Conservation (phyloP, 2,113 vertebrate species). For the Neolamprologus hecqui region DNA sequence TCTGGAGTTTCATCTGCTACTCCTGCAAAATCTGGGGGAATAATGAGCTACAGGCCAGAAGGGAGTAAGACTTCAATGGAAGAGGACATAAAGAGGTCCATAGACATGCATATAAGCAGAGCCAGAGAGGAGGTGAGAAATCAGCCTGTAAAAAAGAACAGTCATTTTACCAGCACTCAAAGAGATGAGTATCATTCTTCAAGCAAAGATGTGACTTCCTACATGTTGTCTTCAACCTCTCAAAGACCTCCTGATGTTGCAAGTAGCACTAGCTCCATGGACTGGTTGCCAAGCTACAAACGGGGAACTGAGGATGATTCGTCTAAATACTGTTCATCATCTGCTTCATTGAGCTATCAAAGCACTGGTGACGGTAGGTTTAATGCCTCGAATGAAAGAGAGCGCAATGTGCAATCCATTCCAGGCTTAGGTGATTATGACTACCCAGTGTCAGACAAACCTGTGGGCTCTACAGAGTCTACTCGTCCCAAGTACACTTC, state of each 20-base stretch:
- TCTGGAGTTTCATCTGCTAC: fast-evolving
- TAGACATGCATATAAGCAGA: constrained; percentile 62
- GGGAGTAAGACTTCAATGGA: no score
- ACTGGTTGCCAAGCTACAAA: constrained; percentile 44
- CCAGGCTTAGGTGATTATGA: constrained; percentile 35
- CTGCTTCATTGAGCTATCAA: constrained; percentile 19
- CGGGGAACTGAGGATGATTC: not conserved
- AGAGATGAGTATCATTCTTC: constrained; percentile 16
- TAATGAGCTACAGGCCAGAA: not conserved
- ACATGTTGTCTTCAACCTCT: not conserved
- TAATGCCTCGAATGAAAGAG: not conserved
- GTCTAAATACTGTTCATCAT: constrained; percentile 3
- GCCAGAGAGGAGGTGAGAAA: constrained; percentile 70
- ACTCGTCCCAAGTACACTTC: constrained; percentile 71
- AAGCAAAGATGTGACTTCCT: not conserved
- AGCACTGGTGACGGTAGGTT: not conserved
- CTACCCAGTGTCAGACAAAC: not conserved
- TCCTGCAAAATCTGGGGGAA: not conserved
- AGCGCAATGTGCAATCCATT: not conserved
- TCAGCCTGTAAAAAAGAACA: constrained; percentile 46
- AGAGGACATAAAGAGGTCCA: constrained; percentile 17
- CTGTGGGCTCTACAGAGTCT: not conserved
- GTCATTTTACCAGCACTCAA: constrained; percentile 65
- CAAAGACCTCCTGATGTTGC: not conserved
- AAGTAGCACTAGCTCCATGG: constrained; percentile 1